Evolutionary conservation across 1,140 invertebrate species (phyloP).

Genomic region (Brachionus rotundiformis): DNA sequence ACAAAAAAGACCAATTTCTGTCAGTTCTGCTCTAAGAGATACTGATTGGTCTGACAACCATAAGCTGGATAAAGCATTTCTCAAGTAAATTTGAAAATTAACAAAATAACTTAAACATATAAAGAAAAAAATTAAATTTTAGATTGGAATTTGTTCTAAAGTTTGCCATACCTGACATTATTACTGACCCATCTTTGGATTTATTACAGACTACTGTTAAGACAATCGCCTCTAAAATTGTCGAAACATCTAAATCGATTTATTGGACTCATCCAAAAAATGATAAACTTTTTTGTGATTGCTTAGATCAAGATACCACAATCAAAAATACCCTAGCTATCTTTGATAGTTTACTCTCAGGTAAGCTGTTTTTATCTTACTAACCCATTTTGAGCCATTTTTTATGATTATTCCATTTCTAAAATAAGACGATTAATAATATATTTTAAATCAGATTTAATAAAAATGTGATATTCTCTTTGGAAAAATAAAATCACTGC

Average conservation of each 20-base stretch:
- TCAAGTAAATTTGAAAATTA: constrained; percentile 9
- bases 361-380: constrained; percentile 53
- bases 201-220: constrained; percentile 58
- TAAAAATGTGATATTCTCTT: too few species aligned
- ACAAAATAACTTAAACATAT: not conserved
- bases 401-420: too few species aligned
- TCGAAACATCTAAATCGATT: constrained; percentile 54
- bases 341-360: constrained; percentile 57
- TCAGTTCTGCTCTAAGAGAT: not conserved
- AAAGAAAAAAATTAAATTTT: constrained; percentile 23
- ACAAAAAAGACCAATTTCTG: constrained; percentile 35
- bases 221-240: constrained; percentile 57
- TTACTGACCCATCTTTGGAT: constrained; percentile 60
- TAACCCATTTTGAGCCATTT: not conserved
- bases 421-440: too few species aligned
- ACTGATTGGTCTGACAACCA: constrained; percentile 25
- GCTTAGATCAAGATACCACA: constrained; percentile 57
- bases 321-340: constrained; percentile 57
- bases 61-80: constrained; percentile 24
- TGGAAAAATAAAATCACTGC: too few species aligned
- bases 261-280: constrained; percentile 52
- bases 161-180: constrained; percentile 62
- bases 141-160: constrained; percentile 62
- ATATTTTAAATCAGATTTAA: too few species aligned
- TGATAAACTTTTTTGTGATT: constrained; percentile 57